Conservation (phyloP, 1,140 invertebrate species). For the Drosophila kepulauana region DNA sequence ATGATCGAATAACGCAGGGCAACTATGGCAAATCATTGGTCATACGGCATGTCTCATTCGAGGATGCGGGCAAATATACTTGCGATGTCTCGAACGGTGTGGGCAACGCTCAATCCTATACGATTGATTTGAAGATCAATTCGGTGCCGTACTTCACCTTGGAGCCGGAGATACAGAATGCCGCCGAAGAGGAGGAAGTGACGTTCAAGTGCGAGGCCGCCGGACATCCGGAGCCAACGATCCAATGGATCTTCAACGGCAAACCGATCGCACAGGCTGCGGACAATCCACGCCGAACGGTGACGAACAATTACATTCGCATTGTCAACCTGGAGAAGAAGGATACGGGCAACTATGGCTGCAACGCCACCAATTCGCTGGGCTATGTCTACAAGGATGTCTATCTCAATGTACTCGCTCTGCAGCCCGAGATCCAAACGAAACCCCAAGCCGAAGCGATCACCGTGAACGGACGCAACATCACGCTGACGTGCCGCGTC, state of each 20-base stretch:
- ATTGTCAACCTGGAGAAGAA: slow-evolving; percentile 93
- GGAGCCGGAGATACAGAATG: slow-evolving; percentile 95
- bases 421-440: slow-evolving; percentile 95
- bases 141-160: slow-evolving; percentile 96
- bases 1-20: slow-evolving; percentile 91
- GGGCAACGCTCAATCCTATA: slow-evolving; percentile 92
- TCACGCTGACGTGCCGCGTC: slow-evolving; percentile 95
- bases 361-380: slow-evolving; percentile 98
- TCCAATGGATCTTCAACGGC: slow-evolving; percentile 99
- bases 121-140: slow-evolving; percentile 92
- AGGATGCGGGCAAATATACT: slow-evolving; percentile 94
- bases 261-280: slow-evolving; percentile 92
- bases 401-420: slow-evolving; percentile 97
- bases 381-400: slow-evolving; percentile 99
- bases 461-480: slow-evolving; percentile 93
- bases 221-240: slow-evolving; percentile 95
- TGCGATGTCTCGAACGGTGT: slow-evolving; percentile 97
- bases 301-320: slow-evolving; percentile 91
- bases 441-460: slow-evolving; percentile 90
- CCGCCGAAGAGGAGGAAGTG: slow-evolving; percentile 95
- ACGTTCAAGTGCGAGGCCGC: slow-evolving; percentile 94
- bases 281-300: slow-evolving; percentile 89
- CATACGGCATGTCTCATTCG: slow-evolving; percentile 93
- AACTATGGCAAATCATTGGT: slow-evolving; percentile 97
- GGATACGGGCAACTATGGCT: slow-evolving; percentile 99